A percentile compares a stretch with the other conserved stretches of the same genome.
Conservation (phyloP, 1,140 invertebrate genomes). For the Aphelinus atriplicis region DNA sequence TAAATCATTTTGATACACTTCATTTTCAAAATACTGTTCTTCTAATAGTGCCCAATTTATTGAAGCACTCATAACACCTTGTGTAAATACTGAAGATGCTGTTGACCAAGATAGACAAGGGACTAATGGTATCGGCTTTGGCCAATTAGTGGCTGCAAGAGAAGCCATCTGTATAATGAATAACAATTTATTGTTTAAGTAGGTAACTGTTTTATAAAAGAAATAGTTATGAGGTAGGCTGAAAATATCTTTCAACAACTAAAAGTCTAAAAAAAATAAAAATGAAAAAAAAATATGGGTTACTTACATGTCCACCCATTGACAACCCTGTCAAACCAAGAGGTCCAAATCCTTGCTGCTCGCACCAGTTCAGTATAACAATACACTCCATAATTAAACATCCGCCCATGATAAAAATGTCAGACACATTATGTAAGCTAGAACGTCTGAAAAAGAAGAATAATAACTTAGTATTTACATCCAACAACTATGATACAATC, state of each 20-base stretch:
- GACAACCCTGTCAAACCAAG: constrained; percentile 95
- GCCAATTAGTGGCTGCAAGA: constrained; percentile 93
- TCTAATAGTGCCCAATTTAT: constrained; percentile 94
- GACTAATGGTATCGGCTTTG: constrained; percentile 89
- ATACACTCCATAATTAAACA: constrained; percentile 94
- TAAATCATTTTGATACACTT: constrained; percentile 82
- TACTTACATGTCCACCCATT: constrained; percentile 98
- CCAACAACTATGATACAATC: not conserved
- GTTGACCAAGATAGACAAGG: constrained; percentile 98
- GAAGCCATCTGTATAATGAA: constrained; percentile 87
- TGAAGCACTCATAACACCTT: constrained; percentile 94
- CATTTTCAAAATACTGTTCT: constrained; percentile 88
- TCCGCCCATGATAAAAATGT: constrained; percentile 99
- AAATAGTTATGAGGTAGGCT: not conserved
- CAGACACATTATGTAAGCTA: constrained; percentile 92
- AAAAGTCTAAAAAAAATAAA: not conserved
- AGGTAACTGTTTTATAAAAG: too few relatives aligned
- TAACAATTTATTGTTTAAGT: too few relatives aligned
- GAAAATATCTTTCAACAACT: not conserved
- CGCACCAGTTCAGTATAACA: constrained; percentile 93
- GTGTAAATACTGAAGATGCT: constrained; percentile 93
- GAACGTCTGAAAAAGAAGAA: constrained; percentile 78
- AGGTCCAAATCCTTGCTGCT: constrained; percentile 86
- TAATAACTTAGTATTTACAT: constrained; percentile 3
- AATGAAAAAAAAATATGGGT: constrained; percentile 19